Evolutionary conservation across 2,888 invertebrate species (phyloP), one percentile per base, ranked within the genome.

Genomic region (Ditula angustiorana): DNA sequence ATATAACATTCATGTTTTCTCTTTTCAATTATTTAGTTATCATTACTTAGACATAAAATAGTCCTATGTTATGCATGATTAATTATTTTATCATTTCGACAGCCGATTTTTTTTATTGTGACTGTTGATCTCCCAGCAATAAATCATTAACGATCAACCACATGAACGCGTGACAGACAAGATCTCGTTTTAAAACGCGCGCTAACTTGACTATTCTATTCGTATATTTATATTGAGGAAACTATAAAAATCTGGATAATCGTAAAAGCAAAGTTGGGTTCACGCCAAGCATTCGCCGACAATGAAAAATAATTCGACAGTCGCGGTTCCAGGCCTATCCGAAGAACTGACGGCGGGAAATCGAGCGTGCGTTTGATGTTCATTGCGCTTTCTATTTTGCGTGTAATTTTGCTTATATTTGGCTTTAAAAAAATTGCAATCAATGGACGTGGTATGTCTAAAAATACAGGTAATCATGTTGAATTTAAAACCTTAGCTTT

Each of bases 241-340:
- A 88, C 89, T 82, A 88, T 91, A 90, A 92, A 64, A 87, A 87
- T 81, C 74, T 80, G 86, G 86, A 86, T 90, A 88, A 91, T 89
- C 90, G 85, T 92, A 90, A 92, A 92, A 89, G 87, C 87, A 72
- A 80, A 82, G 82, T 90, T 92, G 92, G 91, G 79, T 73, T 75
- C 65, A 66, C 69, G 90, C 92, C 92, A 92, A 84, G 74, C 78
- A 74, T 73, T 71, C 68, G 69, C 81, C 83, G 81, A 86, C 88
- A 89, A 87, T 88, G 89, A 89, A 88, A 87, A 87, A 88, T 90
- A 87, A 89, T 90, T 89, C 87, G 82, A 86, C 85, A 83, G 77
- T 75, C 75, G 77, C 74, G 67, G 63, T 72, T 73, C 69, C 67
- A 66, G 59, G 33, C 52, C 55, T 5, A 66, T 61, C 26, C 41